Conservation (phyloP, 2,888 invertebrate species). For the Eristalis intricaria region DNA sequence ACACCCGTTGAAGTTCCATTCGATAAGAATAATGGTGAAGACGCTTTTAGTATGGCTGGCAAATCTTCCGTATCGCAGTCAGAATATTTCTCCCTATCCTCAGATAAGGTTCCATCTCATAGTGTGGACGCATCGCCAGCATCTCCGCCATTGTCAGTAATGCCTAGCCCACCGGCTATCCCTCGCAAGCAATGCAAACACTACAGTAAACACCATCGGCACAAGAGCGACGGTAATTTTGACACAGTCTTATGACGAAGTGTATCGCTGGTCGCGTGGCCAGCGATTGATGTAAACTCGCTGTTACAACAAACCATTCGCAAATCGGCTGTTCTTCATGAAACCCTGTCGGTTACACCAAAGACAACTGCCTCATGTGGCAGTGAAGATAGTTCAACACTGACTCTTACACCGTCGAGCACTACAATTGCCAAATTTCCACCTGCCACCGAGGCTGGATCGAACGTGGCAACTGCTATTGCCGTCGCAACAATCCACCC, state of each 20-base stretch:
- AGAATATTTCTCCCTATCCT: slow-evolving; percentile 79
- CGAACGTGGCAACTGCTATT: slow-evolving; percentile 68
- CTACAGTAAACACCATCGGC: slow-evolving; percentile 78
- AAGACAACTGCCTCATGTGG: slow-evolving; percentile 68
- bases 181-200: slow-evolving; percentile 75
- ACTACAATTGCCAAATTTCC: slow-evolving; percentile 78
- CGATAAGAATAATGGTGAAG: slow-evolving; percentile 66
- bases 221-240: slow-evolving; percentile 76
- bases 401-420: slow-evolving; percentile 78
- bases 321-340: slow-evolving; percentile 79
- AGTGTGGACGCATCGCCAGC: slow-evolving; percentile 59
- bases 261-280: slow-evolving; percentile 82
- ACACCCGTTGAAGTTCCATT: slow-evolving; percentile 61
- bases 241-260: slow-evolving; percentile 81
- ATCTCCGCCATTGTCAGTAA: slow-evolving; percentile 47
- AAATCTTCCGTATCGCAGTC: slow-evolving; percentile 78
- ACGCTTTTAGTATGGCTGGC: slow-evolving; percentile 71
- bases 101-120: slow-evolving; percentile 74
- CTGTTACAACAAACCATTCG: slow-evolving; percentile 80
- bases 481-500: slow-evolving; percentile 71
- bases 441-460: slow-evolving; percentile 62
- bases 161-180: slow-evolving; percentile 57
- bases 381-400: slow-evolving; percentile 79
- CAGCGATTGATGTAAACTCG: slow-evolving; percentile 81
- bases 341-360: slow-evolving; percentile 74